phyloP scores from a whole-genome alignment of 2,113 vertebrate genomes.

The Anseranas semipalmata region DNA sequence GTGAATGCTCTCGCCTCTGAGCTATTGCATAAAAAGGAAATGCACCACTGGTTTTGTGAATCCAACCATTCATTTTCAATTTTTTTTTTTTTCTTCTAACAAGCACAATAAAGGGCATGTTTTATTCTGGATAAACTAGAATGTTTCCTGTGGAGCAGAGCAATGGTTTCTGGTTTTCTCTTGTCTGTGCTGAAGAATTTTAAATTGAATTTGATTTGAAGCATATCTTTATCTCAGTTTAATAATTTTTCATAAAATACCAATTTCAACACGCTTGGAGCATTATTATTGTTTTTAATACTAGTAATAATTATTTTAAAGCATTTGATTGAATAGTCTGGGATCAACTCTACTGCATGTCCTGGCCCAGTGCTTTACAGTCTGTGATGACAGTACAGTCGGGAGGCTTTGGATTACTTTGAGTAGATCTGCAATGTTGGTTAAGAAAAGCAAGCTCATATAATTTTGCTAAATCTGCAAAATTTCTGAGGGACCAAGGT shows the following conservation, averaged over 20 bases:
- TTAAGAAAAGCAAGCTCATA: not conserved
- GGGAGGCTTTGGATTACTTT: not conserved
- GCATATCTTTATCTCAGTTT: not conserved
- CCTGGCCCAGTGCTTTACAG: not conserved
- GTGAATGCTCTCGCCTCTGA: not conserved
- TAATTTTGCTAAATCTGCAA: not conserved
- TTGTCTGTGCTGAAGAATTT: conserved; percentile 2
- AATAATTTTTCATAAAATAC: not conserved
- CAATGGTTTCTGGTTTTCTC: not conserved
- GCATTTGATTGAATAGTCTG: not conserved
- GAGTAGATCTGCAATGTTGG: not conserved
- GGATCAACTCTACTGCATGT: not conserved
- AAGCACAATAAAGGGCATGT: not conserved
- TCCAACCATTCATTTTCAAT: conserved; percentile 6
- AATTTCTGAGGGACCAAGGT: not conserved
- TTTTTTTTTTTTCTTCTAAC: not conserved
- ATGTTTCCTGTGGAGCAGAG: conserved; percentile 11
- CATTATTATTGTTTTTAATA: not conserved
- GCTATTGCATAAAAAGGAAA: conserved; percentile 7
- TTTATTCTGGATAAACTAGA: not conserved
- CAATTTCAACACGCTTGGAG: not conserved
- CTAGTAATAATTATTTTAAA: not conserved
- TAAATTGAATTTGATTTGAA: not conserved
- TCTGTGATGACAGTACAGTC: not conserved
- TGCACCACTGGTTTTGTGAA: conserved; percentile 29